phyloP scores from a whole-genome alignment of 2,888 invertebrate species.

The Ptychoptera contaminata region DNA sequence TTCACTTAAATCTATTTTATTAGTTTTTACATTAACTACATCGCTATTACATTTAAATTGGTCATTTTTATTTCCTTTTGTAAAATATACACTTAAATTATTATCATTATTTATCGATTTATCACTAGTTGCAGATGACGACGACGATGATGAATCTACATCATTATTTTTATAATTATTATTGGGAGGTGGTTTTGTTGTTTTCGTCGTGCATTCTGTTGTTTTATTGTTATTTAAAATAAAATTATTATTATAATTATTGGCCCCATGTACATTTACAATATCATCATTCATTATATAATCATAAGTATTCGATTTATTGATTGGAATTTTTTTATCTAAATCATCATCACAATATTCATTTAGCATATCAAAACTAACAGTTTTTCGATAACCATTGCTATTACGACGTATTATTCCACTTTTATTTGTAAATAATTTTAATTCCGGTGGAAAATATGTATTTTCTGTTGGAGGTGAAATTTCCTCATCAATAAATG shows the following conservation, averaged over 20 bases:
- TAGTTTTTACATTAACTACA: not conserved
- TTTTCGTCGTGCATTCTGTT: not conserved
- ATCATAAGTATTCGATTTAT: conserved; percentile 10
- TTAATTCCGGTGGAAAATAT: conserved; percentile 14
- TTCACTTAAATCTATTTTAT: conserved; percentile 8
- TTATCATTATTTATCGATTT: not conserved
- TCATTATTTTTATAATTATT: too few species aligned
- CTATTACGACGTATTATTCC: conserved; percentile 15
- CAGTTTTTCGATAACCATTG: conserved; percentile 25
- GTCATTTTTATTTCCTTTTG: conserved; percentile 1
- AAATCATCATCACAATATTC: not conserved
- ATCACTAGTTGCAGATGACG: not conserved
- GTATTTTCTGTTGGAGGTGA: conserved; percentile 20
- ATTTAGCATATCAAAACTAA: conserved; percentile 27
- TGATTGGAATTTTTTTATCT: not conserved
- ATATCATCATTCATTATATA: conserved; percentile 8
- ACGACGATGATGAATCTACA: too few species aligned
- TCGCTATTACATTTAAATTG: not conserved
- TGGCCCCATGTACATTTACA: conserved; percentile 7
- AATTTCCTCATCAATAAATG: conserved; percentile 31
- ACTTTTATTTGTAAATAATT: not conserved
- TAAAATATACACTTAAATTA: conserved; percentile 2
- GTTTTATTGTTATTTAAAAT: not conserved
- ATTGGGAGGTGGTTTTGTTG: not conserved
- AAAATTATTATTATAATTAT: not conserved